Conservation (phyloP, 1,140 invertebrate species). For the Nasonia longicornis region DNA sequence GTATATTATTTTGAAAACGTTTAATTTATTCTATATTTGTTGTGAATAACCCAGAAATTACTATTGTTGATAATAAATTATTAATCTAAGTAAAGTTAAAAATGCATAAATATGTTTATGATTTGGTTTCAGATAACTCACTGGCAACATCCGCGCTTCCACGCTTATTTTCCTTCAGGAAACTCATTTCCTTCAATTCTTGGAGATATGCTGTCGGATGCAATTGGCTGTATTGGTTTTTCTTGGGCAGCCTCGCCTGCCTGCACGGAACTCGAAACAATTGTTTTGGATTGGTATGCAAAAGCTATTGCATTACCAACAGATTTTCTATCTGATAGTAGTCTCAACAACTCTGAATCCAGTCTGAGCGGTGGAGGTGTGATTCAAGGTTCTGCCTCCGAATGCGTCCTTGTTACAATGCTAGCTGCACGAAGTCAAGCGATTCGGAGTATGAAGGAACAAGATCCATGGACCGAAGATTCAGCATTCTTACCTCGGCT, state of each 20-base stretch:
- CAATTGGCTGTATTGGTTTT: constrained; percentile 93
- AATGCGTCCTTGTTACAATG: constrained; percentile 88
- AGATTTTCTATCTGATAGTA: constrained; percentile 68
- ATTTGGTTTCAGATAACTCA: constrained; percentile 80
- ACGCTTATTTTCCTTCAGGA: constrained; percentile 96
- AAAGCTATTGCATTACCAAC: constrained; percentile 72
- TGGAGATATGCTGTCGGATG: constrained; percentile 92
- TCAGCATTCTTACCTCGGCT: constrained; percentile 84
- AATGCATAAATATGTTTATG: constrained; percentile 3
- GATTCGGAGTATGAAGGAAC: constrained; percentile 78
- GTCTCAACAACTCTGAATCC: constrained; percentile 49
- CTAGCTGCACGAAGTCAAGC: constrained; percentile 82
- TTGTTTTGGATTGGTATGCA: constrained; percentile 78
- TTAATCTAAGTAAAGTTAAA: constrained; percentile 1
- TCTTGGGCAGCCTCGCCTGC: constrained; percentile 93
- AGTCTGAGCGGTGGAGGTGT: constrained; percentile 81
- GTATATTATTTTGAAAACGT: too few species aligned
- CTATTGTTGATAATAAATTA: neutral
- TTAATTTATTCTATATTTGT: too few species aligned
- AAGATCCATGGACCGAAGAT: constrained; percentile 70
- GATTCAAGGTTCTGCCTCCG: constrained; percentile 85
- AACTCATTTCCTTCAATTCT: constrained; percentile 95
- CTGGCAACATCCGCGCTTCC: constrained; percentile 97
- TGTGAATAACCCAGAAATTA: too few species aligned
- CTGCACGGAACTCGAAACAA: constrained; percentile 86